These are phyloP conservation scores for Argyresthia albistria DNA, from an alignment of 2,888 invertebrate species.

Conservation along the genomic window DNA sequence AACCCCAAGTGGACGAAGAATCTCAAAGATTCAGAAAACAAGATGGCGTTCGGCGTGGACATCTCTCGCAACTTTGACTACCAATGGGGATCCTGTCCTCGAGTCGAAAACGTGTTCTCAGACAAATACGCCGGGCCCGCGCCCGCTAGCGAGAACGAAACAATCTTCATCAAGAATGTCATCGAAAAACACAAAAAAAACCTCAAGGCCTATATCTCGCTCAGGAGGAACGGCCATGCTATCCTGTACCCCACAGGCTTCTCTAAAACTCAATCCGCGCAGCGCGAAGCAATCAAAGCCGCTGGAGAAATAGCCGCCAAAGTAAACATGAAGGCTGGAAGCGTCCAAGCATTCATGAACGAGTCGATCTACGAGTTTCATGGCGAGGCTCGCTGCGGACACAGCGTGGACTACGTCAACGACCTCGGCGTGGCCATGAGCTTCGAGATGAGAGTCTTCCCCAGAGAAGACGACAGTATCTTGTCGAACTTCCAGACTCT, in stretches of 20 bases:
- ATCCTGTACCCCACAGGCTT: constrained; percentile 77
- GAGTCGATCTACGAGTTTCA: constrained; percentile 34
- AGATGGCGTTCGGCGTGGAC: constrained; percentile 39
- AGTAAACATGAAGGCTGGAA: constrained; percentile 40
- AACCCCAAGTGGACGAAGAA: constrained; percentile 42
- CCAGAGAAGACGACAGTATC: constrained; percentile 30
- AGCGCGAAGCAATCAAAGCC: constrained; percentile 17
- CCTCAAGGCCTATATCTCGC: constrained; percentile 76
- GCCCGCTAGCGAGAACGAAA: constrained; percentile 78
- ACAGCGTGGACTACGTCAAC: constrained; percentile 50
- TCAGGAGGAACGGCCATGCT: constrained; percentile 80
- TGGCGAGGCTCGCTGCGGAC: constrained; percentile 40
- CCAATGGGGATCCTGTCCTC: constrained; percentile 37
- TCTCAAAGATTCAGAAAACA: constrained; percentile 20
- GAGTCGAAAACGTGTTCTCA: constrained; percentile 26
- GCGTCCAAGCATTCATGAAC: constrained; percentile 35
- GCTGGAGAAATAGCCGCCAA: constrained; percentile 33
- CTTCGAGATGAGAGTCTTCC: constrained; percentile 54
- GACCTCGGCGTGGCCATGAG: constrained; percentile 26
- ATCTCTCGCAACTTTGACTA: constrained; percentile 47
- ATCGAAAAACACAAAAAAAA: constrained; percentile 55
- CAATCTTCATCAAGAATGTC: constrained; percentile 66
- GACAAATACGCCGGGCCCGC: constrained; percentile 67
- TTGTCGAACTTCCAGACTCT: constrained; percentile 40
- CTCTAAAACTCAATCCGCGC: constrained; percentile 19